A percentile compares a stretch with the other conserved stretches of the same genome.
These are phyloP conservation scores for fruit fly (Drosophila melanogaster) DNA, from an alignment of 1,140 invertebrate genomes.

Conservation along the genomic window Release_6_plus_ISO1_MT NT_033777.3:30328001-30328500, in stretches of 20 bases:
- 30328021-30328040: not conserved
- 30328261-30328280: constrained; percentile 57
- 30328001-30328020: not conserved
- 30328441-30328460: constrained; percentile 79
- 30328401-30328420: constrained; percentile 11
- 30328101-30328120: constrained; percentile 22
- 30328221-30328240: constrained; percentile 55
- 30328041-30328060: not conserved
- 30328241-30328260: not conserved
- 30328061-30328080: not conserved
- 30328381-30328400: not conserved
- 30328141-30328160: constrained; percentile 19
- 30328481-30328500: constrained; percentile 8
- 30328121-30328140: constrained; percentile 38
- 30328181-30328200: constrained; percentile 32
- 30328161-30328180: constrained; percentile 36
- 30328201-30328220: constrained; percentile 72
- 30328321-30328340: constrained; percentile 29
- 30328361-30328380: constrained; percentile 34
- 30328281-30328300: constrained; percentile 81
- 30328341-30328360: constrained; percentile 67
- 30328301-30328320: constrained; percentile 69
- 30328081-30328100: constrained; percentile 6
- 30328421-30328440: constrained; percentile 61
- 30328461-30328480: constrained; percentile 50